These are phyloP conservation scores for Tragelaphus strepsiceros DNA, from an alignment of 2,113 vertebrate species.

Conservation along the genomic window DNA sequence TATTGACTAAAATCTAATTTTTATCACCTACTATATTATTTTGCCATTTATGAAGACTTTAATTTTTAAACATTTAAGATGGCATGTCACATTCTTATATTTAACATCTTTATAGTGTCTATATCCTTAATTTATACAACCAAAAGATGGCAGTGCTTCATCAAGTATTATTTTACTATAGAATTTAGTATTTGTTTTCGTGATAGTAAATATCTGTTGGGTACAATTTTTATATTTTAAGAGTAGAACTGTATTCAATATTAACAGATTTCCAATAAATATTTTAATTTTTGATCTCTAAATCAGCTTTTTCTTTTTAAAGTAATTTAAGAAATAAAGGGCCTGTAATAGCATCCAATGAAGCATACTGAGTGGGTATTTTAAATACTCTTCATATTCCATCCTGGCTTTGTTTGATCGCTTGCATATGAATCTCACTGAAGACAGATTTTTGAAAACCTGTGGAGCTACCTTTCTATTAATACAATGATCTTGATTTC, in stretches of 20 bases:
- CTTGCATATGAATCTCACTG: constrained; percentile 17
- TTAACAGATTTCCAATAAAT: constrained; percentile 47
- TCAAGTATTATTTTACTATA: constrained; percentile 76
- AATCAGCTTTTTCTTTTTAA: background rate
- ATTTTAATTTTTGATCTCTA: constrained; percentile 38
- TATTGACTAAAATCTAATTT: background rate
- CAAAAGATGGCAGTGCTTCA: constrained; percentile 86
- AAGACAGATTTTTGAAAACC: background rate
- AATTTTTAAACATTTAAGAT: background rate
- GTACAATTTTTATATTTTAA: constrained; percentile 35
- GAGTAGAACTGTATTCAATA: constrained; percentile 41
- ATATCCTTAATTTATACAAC: constrained; percentile 75
- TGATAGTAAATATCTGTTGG: constrained; percentile 40
- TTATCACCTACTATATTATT: background rate
- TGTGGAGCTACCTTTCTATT: background rate
- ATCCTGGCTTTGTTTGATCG: constrained; percentile 9
- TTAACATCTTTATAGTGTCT: constrained; percentile 11
- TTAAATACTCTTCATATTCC: background rate
- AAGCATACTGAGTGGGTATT: background rate
- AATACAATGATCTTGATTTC: background rate
- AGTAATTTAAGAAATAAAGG: background rate
- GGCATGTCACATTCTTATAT: constrained; percentile 8
- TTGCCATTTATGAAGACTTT: background rate
- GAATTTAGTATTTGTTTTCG: constrained; percentile 47
- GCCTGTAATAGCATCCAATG: constrained; percentile 35